Base-by-base conservation (phyloP, 2,797 vertebrate species). In the Megalops cyprinoides region DNA sequence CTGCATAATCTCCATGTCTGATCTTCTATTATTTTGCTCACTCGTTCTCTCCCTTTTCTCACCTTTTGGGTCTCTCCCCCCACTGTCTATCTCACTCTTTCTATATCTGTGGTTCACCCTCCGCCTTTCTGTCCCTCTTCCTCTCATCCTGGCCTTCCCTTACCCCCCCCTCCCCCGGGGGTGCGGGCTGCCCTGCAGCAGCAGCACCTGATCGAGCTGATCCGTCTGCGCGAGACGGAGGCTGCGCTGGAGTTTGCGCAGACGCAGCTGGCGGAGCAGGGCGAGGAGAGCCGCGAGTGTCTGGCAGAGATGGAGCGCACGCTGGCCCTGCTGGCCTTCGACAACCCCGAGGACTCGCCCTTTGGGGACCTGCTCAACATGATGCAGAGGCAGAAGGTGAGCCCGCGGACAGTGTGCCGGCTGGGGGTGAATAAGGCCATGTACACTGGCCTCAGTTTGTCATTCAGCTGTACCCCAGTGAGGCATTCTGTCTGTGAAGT, bases 291-390 rank as follows among this genome's bases (percentile, higher is more conserved):
- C 90, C 90, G 97, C 48, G 98, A 99, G 84, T 98, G 98, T 88
- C 94, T 98, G 89, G 97, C 97, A 0, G 97, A 99, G 90, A 98
- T 99, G 98, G 98, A 99, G 88, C 95, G 97, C 82, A 99, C 98
- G 0, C 90, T 99, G 89, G 98, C 98, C 20, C 92, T 98, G 77
- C 93, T 99, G 79, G 98, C 97, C 82, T 99, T 99, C 1, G 97
- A 99, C 89, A 99, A 96, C 91, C 98, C 98, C 0, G 98, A 99
- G 83, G 97, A 99, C 76, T 99, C 98, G 0, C 97, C 97, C 5
- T 99, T 99, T 18, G 98, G 98, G 86, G 97, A 99, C 89, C 93
- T 99, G 87, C 96, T 99, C 4, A 97, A 99, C 91, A 98, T 97
- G 96, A 97, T 98, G 97, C 98, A 99, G 89, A 91, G 97, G 83